A percentile compares a stretch with the other conserved stretches of the same genome.
Evolutionary conservation across 2,888 invertebrate genomes (phyloP).

Genomic region (Rotaria macrura): DNA sequence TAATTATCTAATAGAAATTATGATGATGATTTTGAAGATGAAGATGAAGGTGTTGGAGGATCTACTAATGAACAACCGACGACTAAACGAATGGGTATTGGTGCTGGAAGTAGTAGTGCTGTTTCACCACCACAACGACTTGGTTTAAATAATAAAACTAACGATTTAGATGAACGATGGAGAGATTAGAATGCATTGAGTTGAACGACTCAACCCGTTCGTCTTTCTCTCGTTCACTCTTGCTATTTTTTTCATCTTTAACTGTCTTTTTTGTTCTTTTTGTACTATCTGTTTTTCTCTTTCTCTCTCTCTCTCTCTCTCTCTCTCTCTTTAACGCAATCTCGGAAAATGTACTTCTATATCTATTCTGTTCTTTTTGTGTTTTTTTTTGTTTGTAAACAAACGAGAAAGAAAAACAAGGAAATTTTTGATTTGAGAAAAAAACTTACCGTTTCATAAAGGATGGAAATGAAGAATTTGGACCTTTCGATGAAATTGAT

Average conservation of each 20-base stretch:
- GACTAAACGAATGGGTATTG: not conserved
- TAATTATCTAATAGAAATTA: slow-evolving; percentile 20
- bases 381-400: not conserved
- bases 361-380: not conserved
- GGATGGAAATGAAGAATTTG: too few species aligned
- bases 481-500: too few species aligned
- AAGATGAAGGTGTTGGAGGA: not conserved
- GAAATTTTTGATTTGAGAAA: not conserved
- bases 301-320: not conserved
- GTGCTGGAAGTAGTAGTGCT: not conserved
- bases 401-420: not conserved
- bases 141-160: not conserved
- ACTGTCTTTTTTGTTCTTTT: not conserved
- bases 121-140: not conserved
- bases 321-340: not conserved
- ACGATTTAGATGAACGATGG: not conserved
- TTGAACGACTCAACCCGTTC: not conserved
- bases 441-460: not conserved
- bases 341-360: not conserved
- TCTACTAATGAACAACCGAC: not conserved
- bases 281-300: not conserved
- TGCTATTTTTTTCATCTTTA: not conserved
- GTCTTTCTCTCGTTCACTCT: not conserved
- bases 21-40: slow-evolving; percentile 32
- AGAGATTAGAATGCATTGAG: not conserved